Conservation (phyloP, 2,113 vertebrate species). For the Gallinago undulata region DNA sequence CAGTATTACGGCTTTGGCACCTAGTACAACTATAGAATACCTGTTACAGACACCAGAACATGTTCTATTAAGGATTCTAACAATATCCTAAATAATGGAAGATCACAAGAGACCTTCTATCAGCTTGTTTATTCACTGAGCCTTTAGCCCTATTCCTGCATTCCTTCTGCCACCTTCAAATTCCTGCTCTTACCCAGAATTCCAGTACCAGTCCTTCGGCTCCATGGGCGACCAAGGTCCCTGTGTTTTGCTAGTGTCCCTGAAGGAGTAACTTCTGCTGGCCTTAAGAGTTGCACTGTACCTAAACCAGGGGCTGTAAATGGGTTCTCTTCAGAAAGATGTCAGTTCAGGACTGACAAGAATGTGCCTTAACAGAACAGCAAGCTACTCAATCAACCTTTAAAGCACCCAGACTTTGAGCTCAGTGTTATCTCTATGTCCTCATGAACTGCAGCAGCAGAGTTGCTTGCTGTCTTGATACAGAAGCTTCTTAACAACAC, state of each 20-base stretch:
- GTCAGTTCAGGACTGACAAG: background rate
- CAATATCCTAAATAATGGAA: background rate
- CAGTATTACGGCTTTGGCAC: background rate
- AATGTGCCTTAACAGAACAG: background rate
- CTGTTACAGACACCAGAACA: background rate
- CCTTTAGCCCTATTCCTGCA: background rate
- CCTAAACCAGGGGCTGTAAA: background rate
- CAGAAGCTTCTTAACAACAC: background rate
- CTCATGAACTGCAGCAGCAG: background rate
- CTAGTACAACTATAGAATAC: background rate
- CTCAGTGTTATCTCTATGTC: background rate
- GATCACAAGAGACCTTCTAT: background rate
- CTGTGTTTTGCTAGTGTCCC: background rate
- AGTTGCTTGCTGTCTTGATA: background rate
- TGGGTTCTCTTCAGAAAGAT: background rate
- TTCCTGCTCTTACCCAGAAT: background rate
- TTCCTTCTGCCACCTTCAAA: background rate
- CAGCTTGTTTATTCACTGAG: background rate
- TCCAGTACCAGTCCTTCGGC: background rate
- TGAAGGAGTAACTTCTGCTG: background rate
- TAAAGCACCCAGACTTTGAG: background rate
- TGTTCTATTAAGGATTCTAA: background rate
- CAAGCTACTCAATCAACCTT: background rate
- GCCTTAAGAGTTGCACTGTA: background rate
- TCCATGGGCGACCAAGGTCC: background rate